A percentile compares a stretch with the other conserved stretches of the same genome.
phyloP scores from a whole-genome alignment of 2,888 invertebrate species.

The Nezara viridula region DNA sequence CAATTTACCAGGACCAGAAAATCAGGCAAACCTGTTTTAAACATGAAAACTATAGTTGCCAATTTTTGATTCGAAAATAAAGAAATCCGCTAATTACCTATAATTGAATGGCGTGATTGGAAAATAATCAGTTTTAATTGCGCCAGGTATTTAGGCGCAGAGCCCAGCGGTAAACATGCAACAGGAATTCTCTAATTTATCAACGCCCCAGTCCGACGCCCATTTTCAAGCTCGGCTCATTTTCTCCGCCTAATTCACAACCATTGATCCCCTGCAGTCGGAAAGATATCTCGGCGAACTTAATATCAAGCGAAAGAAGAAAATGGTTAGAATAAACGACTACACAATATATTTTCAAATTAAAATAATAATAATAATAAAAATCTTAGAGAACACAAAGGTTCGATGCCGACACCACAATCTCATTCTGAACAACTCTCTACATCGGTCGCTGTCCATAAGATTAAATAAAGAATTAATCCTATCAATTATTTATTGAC shows the following conservation, averaged over 20 bases:
- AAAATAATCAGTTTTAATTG: slow-evolving; percentile 37
- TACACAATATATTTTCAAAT: too few species aligned
- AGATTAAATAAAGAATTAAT: too few species aligned
- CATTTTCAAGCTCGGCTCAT: not conserved
- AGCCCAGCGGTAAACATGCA: not conserved
- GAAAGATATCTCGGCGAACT: not conserved
- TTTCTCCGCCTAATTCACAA: not conserved
- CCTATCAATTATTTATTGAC: too few species aligned
- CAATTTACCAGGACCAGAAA: not conserved
- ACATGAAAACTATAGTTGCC: not conserved
- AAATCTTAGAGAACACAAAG: too few species aligned
- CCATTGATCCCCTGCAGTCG: not conserved
- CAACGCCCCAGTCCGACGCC: not conserved
- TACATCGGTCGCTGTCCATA: too few species aligned
- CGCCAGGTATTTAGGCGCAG: not conserved
- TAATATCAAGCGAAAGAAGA: not conserved
- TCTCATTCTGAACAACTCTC: too few species aligned
- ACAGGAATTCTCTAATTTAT: slow-evolving; percentile 31
- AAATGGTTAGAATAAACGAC: not conserved
- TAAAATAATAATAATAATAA: too few species aligned
- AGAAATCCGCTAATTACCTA: not conserved
- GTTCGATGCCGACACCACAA: too few species aligned
- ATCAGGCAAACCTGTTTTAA: not conserved
- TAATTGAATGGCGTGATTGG: slow-evolving; percentile 26
- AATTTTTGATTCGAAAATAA: not conserved